These are phyloP conservation scores for Pampusana beccarii DNA, from an alignment of 2,113 vertebrate species.

Conservation along the genomic window DNA sequence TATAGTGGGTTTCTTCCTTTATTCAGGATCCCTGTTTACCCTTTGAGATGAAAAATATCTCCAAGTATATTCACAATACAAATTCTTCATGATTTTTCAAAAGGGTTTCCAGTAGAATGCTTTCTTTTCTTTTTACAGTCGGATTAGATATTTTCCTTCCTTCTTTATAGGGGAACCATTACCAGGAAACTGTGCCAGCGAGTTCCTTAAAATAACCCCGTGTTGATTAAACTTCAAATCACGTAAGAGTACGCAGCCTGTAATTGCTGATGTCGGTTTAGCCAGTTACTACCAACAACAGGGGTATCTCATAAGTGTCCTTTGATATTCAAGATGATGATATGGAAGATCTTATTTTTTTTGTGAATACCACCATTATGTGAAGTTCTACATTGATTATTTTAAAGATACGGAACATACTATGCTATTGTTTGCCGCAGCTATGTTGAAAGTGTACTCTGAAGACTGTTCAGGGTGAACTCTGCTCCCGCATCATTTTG, in stretches of 20 bases:
- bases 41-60: not conserved
- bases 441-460: not conserved
- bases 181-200: not conserved
- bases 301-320: not conserved
- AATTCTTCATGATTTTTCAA: not conserved
- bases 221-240: not conserved
- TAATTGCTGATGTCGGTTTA: not conserved
- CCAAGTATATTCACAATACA: not conserved
- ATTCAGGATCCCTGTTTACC: not conserved
- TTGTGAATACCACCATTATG: not conserved
- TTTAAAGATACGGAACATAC: not conserved
- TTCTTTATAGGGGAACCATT: not conserved
- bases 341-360: not conserved
- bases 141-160: not conserved
- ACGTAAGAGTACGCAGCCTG: not conserved
- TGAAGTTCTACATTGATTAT: not conserved
- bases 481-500: not conserved
- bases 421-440: not conserved
- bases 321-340: not conserved
- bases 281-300: not conserved
- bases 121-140: not conserved
- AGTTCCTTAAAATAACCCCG: not conserved
- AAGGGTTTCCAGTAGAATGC: not conserved
- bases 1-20: not conserved
- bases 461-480: not conserved